A percentile compares a stretch with the other conserved stretches of the same genome.
phyloP scores from a whole-genome alignment of 2,888 invertebrate genomes.

The Mythimna lalbum region DNA sequence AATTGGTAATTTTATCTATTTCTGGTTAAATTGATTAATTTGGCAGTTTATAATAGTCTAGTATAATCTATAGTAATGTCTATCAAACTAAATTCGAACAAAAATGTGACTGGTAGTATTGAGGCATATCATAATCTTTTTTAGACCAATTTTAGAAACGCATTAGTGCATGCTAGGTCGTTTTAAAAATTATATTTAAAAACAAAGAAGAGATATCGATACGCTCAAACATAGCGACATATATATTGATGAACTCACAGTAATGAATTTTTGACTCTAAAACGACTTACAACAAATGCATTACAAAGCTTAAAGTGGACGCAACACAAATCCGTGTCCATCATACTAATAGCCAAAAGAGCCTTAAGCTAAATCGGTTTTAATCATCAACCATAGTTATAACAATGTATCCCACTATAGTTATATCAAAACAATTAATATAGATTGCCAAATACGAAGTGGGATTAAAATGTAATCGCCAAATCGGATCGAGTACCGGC shows the following conservation, averaged over 20 bases:
- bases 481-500: conserved; percentile 67
- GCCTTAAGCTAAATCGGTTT: conserved; percentile 26
- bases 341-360: conserved; percentile 17
- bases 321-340: conserved; percentile 5
- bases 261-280: not conserved
- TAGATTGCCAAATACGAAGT: conserved; percentile 59
- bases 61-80: not conserved
- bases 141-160: not conserved
- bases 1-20: too few relatives aligned
- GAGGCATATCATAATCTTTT: not conserved
- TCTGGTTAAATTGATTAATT: too few relatives aligned
- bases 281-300: not conserved
- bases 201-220: too few relatives aligned
- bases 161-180: not conserved
- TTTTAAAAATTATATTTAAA: too few relatives aligned
- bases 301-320: conserved; percentile 10
- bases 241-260: too few relatives aligned
- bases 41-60: too few relatives aligned
- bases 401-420: conserved; percentile 4
- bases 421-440: conserved; percentile 58
- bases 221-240: not conserved
- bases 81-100: not conserved
- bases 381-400: conserved; percentile 4
- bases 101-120: not conserved
- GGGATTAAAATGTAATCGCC: conserved; percentile 67